Evolutionary conservation across 2,888 invertebrate species (phyloP).

Genomic region (Sussaba pulchella): DNA sequence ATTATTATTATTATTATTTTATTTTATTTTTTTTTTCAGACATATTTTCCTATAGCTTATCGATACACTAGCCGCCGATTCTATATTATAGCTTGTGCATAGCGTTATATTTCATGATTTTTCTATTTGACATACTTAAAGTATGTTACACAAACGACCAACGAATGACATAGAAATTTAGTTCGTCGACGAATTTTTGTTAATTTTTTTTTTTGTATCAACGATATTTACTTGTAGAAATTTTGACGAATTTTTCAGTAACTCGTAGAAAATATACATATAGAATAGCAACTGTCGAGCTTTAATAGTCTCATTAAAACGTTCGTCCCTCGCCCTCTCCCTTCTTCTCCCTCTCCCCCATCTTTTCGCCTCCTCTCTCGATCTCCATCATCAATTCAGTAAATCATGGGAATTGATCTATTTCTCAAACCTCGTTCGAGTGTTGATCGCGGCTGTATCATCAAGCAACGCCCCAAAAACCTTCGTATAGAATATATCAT

Average conservation of each 20-base stretch:
- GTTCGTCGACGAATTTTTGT: too few species aligned
- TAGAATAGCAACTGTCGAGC: slow-evolving; percentile 54
- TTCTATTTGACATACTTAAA: neutral
- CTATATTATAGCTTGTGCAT: slow-evolving; percentile 22
- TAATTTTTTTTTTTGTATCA: too few species aligned
- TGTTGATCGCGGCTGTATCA: slow-evolving; percentile 49
- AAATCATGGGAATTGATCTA: slow-evolving; percentile 24
- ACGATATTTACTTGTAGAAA: too few species aligned
- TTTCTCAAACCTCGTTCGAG: slow-evolving; percentile 57
- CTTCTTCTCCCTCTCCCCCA: slow-evolving; percentile 2
- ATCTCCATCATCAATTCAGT: slow-evolving; percentile 24
- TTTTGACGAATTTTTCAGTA: too few species aligned
- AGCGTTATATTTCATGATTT: slow-evolving; percentile 1
- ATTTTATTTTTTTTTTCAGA: neutral
- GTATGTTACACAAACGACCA: too few species aligned
- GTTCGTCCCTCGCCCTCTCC: slow-evolving; percentile 41
- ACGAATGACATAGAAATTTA: slow-evolving; percentile 16
- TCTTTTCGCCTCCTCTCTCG: neutral
- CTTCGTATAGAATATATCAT: neutral
- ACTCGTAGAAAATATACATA: slow-evolving; percentile 39
- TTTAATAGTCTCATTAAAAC: slow-evolving; percentile 53
- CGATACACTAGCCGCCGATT: neutral
- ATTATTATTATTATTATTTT: slow-evolving; percentile 25
- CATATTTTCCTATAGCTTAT: slow-evolving; percentile 13
- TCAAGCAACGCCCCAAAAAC: too few species aligned